phyloP scores from a whole-genome alignment of 2,888 invertebrate species.

The Cordylochernes scorpioides region DNA sequence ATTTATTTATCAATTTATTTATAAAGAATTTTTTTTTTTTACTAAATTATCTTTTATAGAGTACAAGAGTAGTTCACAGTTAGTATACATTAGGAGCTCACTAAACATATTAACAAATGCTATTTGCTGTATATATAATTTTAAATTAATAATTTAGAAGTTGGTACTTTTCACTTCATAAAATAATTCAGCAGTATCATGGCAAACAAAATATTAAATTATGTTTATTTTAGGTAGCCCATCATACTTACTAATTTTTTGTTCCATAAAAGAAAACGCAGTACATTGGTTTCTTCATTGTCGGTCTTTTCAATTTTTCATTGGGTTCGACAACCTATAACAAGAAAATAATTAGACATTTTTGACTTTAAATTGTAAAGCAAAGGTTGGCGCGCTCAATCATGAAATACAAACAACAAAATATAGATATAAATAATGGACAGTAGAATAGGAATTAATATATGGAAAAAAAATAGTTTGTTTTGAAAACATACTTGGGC shows the following conservation, averaged over 20 bases:
- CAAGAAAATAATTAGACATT: slow-evolving; percentile 1
- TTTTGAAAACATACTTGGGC: slow-evolving; percentile 38
- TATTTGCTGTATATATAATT: too few relatives aligned
- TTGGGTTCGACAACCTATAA: slow-evolving; percentile 54
- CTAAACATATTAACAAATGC: too few relatives aligned
- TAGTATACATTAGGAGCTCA: too few relatives aligned
- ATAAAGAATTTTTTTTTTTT: too few relatives aligned
- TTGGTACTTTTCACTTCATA: too few relatives aligned
- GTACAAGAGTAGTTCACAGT: too few relatives aligned
- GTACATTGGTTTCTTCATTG: slow-evolving; percentile 40
- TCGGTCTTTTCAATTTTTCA: slow-evolving; percentile 42
- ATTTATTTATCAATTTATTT: too few relatives aligned
- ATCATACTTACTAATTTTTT: slow-evolving; percentile 90
- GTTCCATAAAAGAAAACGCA: slow-evolving; percentile 83
- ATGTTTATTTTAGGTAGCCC: too few relatives aligned
- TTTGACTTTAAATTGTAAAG: slow-evolving; percentile 18
- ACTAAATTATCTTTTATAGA: too few relatives aligned
- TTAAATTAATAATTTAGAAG: too few relatives aligned
- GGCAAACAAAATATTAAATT: too few relatives aligned
- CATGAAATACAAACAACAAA: slow-evolving; percentile 2
- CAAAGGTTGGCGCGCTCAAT: slow-evolving; percentile 6
- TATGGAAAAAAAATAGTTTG: neutral
- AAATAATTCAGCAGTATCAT: too few relatives aligned
- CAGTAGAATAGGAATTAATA: neutral
- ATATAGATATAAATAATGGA: slow-evolving; percentile 1